Base-by-base conservation (phyloP, 2,113 vertebrate genomes). In the Tapirus terrestris region DNA sequence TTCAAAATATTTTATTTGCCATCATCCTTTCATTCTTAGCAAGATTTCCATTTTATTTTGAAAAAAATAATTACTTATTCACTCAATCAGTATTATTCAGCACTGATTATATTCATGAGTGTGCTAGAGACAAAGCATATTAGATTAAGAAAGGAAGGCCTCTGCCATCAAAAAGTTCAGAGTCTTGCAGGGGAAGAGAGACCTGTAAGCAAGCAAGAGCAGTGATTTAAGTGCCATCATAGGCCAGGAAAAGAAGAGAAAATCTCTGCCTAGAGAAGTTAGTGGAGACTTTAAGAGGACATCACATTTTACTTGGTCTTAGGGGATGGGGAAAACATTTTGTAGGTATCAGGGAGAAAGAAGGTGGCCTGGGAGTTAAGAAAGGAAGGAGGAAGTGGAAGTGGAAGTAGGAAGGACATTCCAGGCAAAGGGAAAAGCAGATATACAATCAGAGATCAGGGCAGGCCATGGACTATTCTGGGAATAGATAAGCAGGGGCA, bases 31-130 rank as follows among this genome's bases (percentile, higher is more conserved):
- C 45, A 48, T 58, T 75, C 58, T 75, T 91, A 67, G 77, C 20
- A 89, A 90, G 7, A 80, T 80, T 90, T 89, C 39, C 13, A 82
- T 39, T 87, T 88, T 76, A n/a, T 53, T 94, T 91, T 53, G 39
- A 67, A 82, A 94, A 94, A 82, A 72, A 72, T 77, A 45, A 23
- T 43, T 68, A 21, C 10, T 84, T 65, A n/a, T 27, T 83, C n/a
- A 77, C 27, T 60, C 53, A 65, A 29, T 33, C 72, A 7, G 1
- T 70, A 63, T 79, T 90, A 48, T 89, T 63, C 25, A 43, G 18
- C 18, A 72, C 23, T 94, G 53, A 77, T 89, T 67, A 23, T 73
- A 65, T 86, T 80, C 36, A 25, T 80, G 45, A 10, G 31, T 87
- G 11, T 56, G 16, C 36, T 81, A 81, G 65, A 81, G 20, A 39